Percentiles rank a stretch among this genome's conserved stretches.
Evolutionary conservation across 1,140 invertebrate species (phyloP).

Genomic region (Sminthurinus signatus): DNA sequence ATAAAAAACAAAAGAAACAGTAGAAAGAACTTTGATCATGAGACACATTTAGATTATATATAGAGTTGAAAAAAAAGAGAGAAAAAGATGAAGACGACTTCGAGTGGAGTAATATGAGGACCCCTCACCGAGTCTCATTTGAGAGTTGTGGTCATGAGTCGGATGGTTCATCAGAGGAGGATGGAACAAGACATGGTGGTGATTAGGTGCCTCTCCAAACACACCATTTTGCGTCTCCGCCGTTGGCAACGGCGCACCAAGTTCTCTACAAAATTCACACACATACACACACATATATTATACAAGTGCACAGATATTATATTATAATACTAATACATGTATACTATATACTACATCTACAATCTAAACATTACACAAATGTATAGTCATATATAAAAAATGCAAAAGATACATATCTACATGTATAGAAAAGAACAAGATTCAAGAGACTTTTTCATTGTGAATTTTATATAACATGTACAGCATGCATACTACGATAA

Average conservation of each 20-base stretch:
- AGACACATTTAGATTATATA: slow-evolving; percentile 1
- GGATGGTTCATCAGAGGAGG: slow-evolving; percentile 42
- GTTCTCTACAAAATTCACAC: slow-evolving; percentile 33
- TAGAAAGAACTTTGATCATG: slow-evolving; percentile 5
- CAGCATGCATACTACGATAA: too few relatives aligned
- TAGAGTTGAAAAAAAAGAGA: too few relatives aligned
- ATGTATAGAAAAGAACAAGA: too few relatives aligned
- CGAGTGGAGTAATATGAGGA: slow-evolving; percentile 8
- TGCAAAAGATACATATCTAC: too few relatives aligned
- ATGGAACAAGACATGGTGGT: slow-evolving; percentile 42
- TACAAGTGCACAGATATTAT: too few relatives aligned
- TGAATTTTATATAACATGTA: too few relatives aligned
- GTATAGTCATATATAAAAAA: too few relatives aligned
- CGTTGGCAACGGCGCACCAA: slow-evolving; percentile 37
- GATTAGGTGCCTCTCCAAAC: slow-evolving; percentile 41
- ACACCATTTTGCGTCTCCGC: slow-evolving; percentile 39
- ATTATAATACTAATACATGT: too few relatives aligned
- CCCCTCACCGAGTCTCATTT: slow-evolving; percentile 41
- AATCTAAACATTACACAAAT: too few relatives aligned
- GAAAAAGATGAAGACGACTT: slow-evolving; percentile 9
- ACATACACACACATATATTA: too few relatives aligned
- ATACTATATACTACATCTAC: too few relatives aligned
- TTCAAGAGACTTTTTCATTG: too few relatives aligned
- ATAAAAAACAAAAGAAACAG: background rate
- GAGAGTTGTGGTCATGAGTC: slow-evolving; percentile 41